These are phyloP conservation scores for Scopus umbretta DNA, from an alignment of 2,113 vertebrate genomes.

Conservation along the genomic window DNA sequence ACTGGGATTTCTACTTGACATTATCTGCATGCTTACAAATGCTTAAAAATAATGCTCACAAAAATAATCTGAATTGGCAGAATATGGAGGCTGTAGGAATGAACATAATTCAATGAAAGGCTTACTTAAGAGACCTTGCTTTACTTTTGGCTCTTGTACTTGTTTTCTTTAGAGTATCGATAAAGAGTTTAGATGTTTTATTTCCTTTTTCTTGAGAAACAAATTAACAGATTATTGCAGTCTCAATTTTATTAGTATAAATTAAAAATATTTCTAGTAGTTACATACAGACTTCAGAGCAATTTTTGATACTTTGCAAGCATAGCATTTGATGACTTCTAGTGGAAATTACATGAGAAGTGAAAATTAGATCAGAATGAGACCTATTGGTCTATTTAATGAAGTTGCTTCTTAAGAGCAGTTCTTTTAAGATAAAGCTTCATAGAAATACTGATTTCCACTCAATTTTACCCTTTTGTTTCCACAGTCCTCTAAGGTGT, in stretches of 20 bases:
- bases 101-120: not conserved
- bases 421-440: not conserved
- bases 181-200: not conserved
- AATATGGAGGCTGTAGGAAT: not conserved
- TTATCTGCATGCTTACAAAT: not conserved
- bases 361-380: not conserved
- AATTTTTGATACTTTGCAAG: not conserved
- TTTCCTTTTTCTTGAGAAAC: not conserved
- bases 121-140: not conserved
- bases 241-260: not conserved
- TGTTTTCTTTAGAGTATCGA: not conserved
- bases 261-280: not conserved
- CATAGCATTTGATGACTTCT: not conserved
- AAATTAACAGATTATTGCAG: not conserved
- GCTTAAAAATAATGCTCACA: not conserved
- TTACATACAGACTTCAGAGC: not conserved
- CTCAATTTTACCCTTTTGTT: not conserved
- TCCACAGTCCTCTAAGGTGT: not conserved
- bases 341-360: not conserved
- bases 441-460: not conserved
- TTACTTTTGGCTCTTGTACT: not conserved
- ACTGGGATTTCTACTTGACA: not conserved
- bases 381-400: not conserved
- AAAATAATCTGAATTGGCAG: not conserved
- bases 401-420: not conserved